phyloP scores from a whole-genome alignment of 2,113 vertebrate species.

The Actenoides lindsayi region DNA sequence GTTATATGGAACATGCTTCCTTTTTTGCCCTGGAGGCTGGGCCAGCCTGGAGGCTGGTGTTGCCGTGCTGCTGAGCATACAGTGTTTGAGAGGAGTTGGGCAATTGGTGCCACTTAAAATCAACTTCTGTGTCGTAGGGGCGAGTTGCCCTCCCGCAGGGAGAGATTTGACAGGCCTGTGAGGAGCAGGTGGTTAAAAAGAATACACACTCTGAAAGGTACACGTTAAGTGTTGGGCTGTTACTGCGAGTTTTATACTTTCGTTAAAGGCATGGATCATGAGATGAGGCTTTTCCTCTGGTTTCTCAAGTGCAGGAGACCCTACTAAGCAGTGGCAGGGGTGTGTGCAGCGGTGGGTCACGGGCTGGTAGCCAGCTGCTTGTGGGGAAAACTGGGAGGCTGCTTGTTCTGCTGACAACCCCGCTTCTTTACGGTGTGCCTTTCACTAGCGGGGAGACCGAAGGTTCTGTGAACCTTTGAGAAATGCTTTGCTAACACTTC shows the following conservation, averaged over 20 bases:
- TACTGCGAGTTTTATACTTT: not conserved
- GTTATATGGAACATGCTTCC: not conserved
- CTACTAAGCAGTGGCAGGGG: not conserved
- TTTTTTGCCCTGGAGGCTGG: not conserved
- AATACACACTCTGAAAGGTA: not conserved
- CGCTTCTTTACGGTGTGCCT: not conserved
- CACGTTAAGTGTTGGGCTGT: not conserved
- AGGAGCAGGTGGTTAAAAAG: not conserved
- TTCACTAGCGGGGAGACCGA: not conserved
- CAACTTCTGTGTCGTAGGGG: not conserved
- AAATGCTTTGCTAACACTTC: not conserved
- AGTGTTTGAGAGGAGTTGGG: not conserved
- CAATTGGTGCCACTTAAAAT: not conserved
- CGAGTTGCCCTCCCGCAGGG: not conserved
- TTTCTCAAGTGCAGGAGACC: not conserved
- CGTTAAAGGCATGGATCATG: conserved; percentile 11
- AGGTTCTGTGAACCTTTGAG: not conserved
- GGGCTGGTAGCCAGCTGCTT: not conserved
- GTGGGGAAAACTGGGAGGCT: not conserved
- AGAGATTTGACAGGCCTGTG: not conserved
- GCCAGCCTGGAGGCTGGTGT: not conserved
- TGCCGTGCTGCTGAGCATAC: not conserved
- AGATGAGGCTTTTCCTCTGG: not conserved
- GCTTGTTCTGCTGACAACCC: not conserved
- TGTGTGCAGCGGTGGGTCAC: not conserved